phyloP scores from a whole-genome alignment of 2,113 vertebrate species.

The Cryptomyrus ogoouensis region DNA sequence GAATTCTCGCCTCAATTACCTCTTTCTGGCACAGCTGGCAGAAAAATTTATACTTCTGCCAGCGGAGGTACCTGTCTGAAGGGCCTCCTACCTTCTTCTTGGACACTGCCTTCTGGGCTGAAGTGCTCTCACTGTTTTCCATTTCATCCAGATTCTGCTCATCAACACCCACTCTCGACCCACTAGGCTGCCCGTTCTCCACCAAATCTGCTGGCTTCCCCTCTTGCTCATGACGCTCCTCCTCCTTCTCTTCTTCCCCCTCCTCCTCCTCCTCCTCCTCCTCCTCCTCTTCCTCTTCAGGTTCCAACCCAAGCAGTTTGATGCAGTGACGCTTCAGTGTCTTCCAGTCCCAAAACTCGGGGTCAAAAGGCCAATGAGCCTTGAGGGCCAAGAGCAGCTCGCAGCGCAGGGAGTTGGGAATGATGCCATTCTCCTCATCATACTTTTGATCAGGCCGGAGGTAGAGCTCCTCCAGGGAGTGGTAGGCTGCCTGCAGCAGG shows the following conservation, averaged over 20 bases:
- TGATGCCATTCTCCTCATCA: slow-evolving; percentile 79
- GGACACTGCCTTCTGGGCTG: slow-evolving; percentile 33
- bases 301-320: slow-evolving; percentile 74
- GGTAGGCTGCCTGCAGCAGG: slow-evolving; percentile 72
- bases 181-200: slow-evolving; percentile 47
- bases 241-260: slow-evolving; percentile 21
- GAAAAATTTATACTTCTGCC: slow-evolving; percentile 77
- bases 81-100: slow-evolving; percentile 63
- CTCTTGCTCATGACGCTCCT: slow-evolving; percentile 45
- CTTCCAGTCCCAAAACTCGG: slow-evolving; percentile 99
- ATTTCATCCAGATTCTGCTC: slow-evolving; percentile 19
- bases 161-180: slow-evolving; percentile 34
- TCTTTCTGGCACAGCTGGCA: slow-evolving; percentile 85
- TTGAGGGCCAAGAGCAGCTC: slow-evolving; percentile 90
- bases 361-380: slow-evolving; percentile 94
- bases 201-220: background rate
- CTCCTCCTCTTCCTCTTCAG: slow-evolving; percentile 72
- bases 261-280: slow-evolving; percentile 21
- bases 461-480: slow-evolving; percentile 79
- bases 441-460: slow-evolving; percentile 88
- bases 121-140: slow-evolving; percentile 29
- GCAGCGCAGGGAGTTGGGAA: slow-evolving; percentile 93
- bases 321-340: slow-evolving; percentile 85
- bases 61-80: slow-evolving; percentile 70
- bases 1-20: slow-evolving; percentile 75